Conservation (phyloP, 2,888 invertebrate genomes). For the Alviniconcha strummeri region DNA sequence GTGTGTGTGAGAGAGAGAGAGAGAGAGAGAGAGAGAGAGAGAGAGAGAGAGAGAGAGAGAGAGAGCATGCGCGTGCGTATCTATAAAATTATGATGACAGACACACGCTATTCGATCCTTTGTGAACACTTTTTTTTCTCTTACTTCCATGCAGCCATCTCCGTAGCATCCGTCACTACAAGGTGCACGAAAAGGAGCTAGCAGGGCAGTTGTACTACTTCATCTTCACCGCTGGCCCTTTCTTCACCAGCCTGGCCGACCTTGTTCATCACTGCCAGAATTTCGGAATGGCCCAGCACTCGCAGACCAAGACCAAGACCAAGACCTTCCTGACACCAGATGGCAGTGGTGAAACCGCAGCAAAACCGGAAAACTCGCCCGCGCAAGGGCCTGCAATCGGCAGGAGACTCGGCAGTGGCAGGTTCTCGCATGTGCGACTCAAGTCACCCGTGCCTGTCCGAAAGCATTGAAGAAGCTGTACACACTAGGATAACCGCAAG, state of each 20-base stretch:
- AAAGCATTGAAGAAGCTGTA: not conserved
- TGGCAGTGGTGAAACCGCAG: not conserved
- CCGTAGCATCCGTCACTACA: slow-evolving; percentile 28
- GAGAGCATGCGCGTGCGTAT: no score
- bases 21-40: no score
- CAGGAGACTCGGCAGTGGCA: not conserved
- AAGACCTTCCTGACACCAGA: slow-evolving; percentile 20
- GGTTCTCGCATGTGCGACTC: slow-evolving; percentile 23
- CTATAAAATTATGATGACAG: not conserved
- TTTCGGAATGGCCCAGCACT: slow-evolving; percentile 14
- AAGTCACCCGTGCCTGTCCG: not conserved
- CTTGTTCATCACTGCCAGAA: slow-evolving; percentile 21
- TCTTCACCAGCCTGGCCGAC: not conserved
- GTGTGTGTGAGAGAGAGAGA: no score
- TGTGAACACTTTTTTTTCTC: not conserved
- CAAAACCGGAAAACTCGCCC: not conserved
- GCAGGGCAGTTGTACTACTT: slow-evolving; percentile 3
- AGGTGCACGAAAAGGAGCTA: slow-evolving; percentile 16
- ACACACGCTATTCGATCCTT: not conserved
- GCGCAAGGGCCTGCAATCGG: not conserved
- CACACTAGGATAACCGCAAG: no score
- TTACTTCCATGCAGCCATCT: slow-evolving; percentile 22
- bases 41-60: no score
- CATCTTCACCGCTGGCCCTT: slow-evolving; percentile 14
- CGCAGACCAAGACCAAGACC: slow-evolving; percentile 12